A percentile compares a stretch with the other conserved stretches of the same genome.
phyloP scores from a whole-genome alignment of 2,113 vertebrate species.

The Herpetotheres cachinnans region DNA sequence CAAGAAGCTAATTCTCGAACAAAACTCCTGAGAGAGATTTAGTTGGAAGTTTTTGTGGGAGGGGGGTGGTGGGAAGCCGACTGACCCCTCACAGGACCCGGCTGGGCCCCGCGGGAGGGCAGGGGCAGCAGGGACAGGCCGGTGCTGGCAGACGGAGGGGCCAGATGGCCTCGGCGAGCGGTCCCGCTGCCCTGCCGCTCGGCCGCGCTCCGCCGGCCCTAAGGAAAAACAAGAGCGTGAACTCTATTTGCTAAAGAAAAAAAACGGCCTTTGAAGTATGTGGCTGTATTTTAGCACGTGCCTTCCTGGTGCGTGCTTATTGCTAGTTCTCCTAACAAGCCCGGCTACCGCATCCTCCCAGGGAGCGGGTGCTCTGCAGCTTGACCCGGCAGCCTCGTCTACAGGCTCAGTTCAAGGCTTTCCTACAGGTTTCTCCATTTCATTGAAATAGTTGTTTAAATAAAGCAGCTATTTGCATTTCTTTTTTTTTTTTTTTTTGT shows the following conservation, averaged over 20 bases:
- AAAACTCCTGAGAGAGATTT: background rate
- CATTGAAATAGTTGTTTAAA: background rate
- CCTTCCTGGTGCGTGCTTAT: background rate
- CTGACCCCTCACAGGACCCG: background rate
- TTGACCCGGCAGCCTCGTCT: background rate
- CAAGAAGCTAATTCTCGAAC: background rate
- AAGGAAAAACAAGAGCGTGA: accelerated
- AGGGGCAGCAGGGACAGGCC: background rate
- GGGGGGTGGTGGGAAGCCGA: accelerated
- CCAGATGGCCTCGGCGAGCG: background rate
- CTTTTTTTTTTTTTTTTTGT: background rate
- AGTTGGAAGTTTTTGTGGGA: background rate
- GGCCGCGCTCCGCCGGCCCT: background rate
- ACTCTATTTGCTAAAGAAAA: background rate
- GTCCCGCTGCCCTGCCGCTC: background rate
- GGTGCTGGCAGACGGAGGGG: background rate
- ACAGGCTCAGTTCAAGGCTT: background rate
- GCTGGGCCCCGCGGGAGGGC: background rate
- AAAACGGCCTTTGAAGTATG: background rate
- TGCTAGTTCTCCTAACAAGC: background rate
- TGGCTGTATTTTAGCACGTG: background rate
- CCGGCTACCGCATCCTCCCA: background rate
- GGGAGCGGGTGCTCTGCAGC: background rate
- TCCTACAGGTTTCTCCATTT: background rate
- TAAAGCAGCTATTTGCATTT: background rate